A percentile compares a stretch with the other conserved stretches of the same genome.
These are phyloP conservation scores for Bombus confusus DNA, from an alignment of 1,140 invertebrate species.

Conservation along the genomic window DNA sequence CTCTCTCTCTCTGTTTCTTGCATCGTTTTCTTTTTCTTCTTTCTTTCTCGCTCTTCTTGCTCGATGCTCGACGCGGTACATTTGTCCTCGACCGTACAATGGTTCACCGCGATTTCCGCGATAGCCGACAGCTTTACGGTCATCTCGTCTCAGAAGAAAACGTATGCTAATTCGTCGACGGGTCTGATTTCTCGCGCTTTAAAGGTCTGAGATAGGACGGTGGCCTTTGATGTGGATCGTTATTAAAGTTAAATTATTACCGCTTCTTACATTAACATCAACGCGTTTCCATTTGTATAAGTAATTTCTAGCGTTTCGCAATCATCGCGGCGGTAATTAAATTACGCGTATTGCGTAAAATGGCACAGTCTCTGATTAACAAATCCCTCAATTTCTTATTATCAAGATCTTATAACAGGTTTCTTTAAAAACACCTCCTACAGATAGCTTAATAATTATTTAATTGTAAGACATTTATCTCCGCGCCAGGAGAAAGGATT, in stretches of 20 bases:
- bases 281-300: background rate
- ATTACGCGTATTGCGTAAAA: background rate
- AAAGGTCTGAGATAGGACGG: too few relatives aligned
- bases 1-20: background rate
- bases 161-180: constrained; percentile 36
- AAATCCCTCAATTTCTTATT: constrained; percentile 1
- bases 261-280: background rate
- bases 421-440: background rate
- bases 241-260: background rate
- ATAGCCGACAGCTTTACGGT: constrained; percentile 61
- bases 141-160: constrained; percentile 8
- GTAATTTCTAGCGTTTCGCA: background rate
- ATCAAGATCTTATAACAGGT: constrained; percentile 1
- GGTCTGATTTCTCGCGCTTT: background rate
- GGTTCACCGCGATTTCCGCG: constrained; percentile 34
- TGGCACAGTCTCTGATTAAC: background rate
- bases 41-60: background rate
- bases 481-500: background rate
- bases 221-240: too few relatives aligned
- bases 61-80: background rate
- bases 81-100: constrained; percentile 43
- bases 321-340: background rate
- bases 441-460: constrained; percentile 9
- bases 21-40: too few relatives aligned
- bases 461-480: constrained; percentile 28